Conservation (phyloP, 2,888 invertebrate species). For the Melieria omissa region DNA sequence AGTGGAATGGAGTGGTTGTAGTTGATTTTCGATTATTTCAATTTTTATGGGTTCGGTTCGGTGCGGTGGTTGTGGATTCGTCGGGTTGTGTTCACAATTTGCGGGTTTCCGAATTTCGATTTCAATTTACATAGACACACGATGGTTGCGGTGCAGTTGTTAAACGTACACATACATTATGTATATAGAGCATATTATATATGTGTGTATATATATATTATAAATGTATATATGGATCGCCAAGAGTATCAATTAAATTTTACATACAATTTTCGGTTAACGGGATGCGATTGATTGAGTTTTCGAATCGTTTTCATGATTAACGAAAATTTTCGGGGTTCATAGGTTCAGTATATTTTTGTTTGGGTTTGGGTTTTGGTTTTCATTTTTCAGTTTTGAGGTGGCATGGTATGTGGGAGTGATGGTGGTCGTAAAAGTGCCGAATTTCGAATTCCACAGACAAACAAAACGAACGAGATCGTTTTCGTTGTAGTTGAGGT, state of each 20-base stretch:
- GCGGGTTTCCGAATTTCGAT: not conserved
- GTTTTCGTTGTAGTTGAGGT: too few species aligned
- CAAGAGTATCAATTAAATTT: slow-evolving; percentile 48
- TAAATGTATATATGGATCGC: slow-evolving; percentile 63
- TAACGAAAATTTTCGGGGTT: slow-evolving; percentile 40
- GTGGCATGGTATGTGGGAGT: too few species aligned
- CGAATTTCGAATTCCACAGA: too few species aligned
- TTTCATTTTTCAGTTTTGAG: not conserved
- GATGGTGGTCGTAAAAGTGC: too few species aligned
- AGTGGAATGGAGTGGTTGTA: slow-evolving; percentile 19
- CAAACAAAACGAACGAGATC: too few species aligned
- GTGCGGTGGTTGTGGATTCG: slow-evolving; percentile 9
- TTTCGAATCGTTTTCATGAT: too few species aligned
- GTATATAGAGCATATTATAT: slow-evolving; percentile 15
- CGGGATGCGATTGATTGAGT: too few species aligned
- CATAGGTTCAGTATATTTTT: slow-evolving; percentile 45
- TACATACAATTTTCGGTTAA: slow-evolving; percentile 49
- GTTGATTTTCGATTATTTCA: slow-evolving; percentile 2
- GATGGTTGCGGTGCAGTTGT: not conserved
- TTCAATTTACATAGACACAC: too few species aligned
- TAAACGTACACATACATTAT: slow-evolving; percentile 13
- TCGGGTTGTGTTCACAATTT: slow-evolving; percentile 9
- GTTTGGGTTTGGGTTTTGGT: slow-evolving; percentile 1
- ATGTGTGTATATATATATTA: slow-evolving; percentile 45
- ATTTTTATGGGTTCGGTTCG: not conserved